Evolutionary conservation across 2,888 invertebrate genomes (phyloP), one percentile per base, ranked within the genome.

Genomic region (Melikaiella ostensackeni): DNA sequence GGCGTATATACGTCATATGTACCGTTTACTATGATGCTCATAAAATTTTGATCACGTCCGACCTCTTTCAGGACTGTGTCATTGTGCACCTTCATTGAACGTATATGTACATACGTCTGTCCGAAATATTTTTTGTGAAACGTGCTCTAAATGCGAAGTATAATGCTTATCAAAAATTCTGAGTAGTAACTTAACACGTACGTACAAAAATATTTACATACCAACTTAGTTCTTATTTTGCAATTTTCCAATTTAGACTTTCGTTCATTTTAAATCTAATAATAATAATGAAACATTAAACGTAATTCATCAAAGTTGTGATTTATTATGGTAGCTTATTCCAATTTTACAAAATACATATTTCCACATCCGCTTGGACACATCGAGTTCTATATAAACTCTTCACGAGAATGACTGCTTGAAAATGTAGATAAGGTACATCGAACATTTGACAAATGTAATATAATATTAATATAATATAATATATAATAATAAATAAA

Each of bases 41-140:
- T 73, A 75, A 83, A 86, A 89, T 89, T 89, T 89, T 81, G 85
- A 86, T 88, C 89, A 89, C 88, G 88, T 83, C 57, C 84, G 87
- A 84, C 86, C 85, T 79, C 82, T 84, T 89, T 88, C 82, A 82
- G 83, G 78, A 85, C 83, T 86, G 84, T 86, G 86, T 84, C 87
- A 88, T 85, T 85, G 86, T 81, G 81, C 77, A 77, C 77, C 80
- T 79, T 79, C 78, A 77, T 76, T 80, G 81, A 77, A 81, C 78
- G 64, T 33, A 46, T 81, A 82, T 79, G 77, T 79, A 77, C 79
- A 79, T 79, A 77, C 79, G 77, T 75, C 64, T 80, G 81, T 77
- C 81, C 76, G 59, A 81, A 85, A 87, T 86, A 87, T 88, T 88
- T 87, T 88, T 88, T 59, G 83, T 77, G 79, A 79, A 73, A 84